Evolutionary conservation across 2,113 vertebrate genomes (phyloP).

Genomic region (Typhlomys cinereus): DNA sequence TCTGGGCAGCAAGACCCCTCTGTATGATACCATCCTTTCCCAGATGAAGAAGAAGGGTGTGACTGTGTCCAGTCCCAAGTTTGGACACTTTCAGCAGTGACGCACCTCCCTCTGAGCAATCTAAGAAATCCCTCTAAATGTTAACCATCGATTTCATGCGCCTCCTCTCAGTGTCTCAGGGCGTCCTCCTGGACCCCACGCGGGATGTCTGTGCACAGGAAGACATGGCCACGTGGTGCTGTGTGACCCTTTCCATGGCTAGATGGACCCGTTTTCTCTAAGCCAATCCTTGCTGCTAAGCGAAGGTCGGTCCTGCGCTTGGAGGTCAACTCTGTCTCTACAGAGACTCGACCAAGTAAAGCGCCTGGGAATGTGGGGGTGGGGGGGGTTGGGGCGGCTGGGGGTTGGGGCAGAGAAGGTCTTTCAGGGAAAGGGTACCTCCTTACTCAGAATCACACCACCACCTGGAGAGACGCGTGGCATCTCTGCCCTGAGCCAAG

Average conservation of each 20-base stretch:
- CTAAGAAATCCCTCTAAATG: neutral
- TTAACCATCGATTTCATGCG: no score
- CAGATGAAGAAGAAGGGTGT: neutral
- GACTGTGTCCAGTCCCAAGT: neutral
- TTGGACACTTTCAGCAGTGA: no score
- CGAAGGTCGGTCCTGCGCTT: constrained; percentile 54
- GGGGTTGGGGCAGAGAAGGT: constrained; percentile 70
- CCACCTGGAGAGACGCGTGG: neutral
- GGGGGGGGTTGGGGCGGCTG: no score
- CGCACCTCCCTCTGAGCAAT: neutral
- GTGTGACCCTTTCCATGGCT: accelerated
- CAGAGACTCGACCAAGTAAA: constrained; percentile 75
- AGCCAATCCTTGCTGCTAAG: neutral
- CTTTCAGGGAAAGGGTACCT: constrained; percentile 69
- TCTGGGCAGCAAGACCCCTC: neutral
- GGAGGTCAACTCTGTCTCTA: constrained; percentile 72
- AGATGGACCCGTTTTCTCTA: no score
- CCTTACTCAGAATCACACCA: neutral
- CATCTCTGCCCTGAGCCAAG: constrained; percentile 40
- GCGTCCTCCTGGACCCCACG: no score
- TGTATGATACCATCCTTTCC: neutral
- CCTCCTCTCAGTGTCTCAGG: neutral
- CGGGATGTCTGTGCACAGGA: neutral
- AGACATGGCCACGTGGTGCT: neutral
- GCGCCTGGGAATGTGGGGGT: no score